A percentile compares a stretch with the other conserved stretches of the same genome.
Conservation (phyloP, 2,888 invertebrate species). For the Lithosia quadra region DNA sequence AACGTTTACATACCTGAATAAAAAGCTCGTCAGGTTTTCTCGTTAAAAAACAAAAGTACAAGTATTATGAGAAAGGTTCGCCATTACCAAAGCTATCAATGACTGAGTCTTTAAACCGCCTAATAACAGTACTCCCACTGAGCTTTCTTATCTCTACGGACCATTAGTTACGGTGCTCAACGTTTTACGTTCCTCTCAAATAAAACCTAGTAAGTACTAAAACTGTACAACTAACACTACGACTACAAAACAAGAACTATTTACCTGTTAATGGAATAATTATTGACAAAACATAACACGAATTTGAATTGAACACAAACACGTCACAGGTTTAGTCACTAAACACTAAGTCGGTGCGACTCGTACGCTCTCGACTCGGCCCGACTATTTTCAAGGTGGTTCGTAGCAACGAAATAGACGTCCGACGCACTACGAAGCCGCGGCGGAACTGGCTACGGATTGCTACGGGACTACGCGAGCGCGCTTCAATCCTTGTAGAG, state of each 20-base stretch:
- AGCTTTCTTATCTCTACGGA: conserved; percentile 77
- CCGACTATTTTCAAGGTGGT: conserved; percentile 46
- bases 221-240: conserved; percentile 45
- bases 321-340: conserved; percentile 62
- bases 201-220: conserved; percentile 55
- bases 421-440: conserved; percentile 75
- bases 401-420: conserved; percentile 59
- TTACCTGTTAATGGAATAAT: conserved; percentile 63
- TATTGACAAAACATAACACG: conserved; percentile 55
- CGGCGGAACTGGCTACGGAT: conserved; percentile 78
- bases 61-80: conserved; percentile 15
- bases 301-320: conserved; percentile 50
- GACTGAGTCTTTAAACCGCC: conserved; percentile 50
- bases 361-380: conserved; percentile 40
- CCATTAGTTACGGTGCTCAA: conserved; percentile 75
- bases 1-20: conserved; percentile 3
- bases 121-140: conserved; percentile 57
- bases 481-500: conserved; percentile 74
- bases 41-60: conserved; percentile 9
- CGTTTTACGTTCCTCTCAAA: conserved; percentile 68
- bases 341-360: conserved; percentile 45
- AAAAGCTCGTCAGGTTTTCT: background rate
- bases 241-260: conserved; percentile 52
- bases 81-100: conserved; percentile 37
- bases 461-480: conserved; percentile 67